Percentiles rank a stretch among this genome's conserved stretches.
Evolutionary conservation across 2,888 invertebrate species (phyloP).

Genomic region (Plutella xylostella): DNA sequence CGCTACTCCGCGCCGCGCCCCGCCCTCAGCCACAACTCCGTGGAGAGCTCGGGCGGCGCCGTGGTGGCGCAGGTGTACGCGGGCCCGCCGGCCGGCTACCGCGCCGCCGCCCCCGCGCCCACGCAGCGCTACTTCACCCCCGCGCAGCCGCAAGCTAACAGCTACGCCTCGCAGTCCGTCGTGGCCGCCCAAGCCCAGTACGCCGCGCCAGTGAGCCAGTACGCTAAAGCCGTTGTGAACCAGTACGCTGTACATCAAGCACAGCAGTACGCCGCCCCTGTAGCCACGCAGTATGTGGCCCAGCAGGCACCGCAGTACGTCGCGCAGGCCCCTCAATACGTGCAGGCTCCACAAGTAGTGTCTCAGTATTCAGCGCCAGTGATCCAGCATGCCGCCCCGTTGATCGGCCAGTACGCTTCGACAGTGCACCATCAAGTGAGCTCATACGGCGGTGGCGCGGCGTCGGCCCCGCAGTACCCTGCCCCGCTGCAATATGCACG

Average conservation of each 20-base stretch:
- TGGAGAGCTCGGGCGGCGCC: no score
- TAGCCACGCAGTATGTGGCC: slow-evolving; percentile 14
- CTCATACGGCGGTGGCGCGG: no score
- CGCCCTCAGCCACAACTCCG: no score
- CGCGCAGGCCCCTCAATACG: slow-evolving; percentile 5
- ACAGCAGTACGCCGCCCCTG: slow-evolving; percentile 22
- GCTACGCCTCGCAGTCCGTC: background rate
- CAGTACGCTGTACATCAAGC: slow-evolving; percentile 16
- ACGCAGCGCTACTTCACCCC: slow-evolving; percentile 28
- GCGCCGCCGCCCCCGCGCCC: slow-evolving; percentile 39
- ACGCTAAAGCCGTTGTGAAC: background rate
- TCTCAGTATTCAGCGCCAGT: slow-evolving; percentile 13
- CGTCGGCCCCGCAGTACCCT: slow-evolving; percentile 13
- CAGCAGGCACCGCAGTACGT: slow-evolving; percentile 14
- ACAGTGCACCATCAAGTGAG: background rate
- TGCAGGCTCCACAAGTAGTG: slow-evolving; percentile 24
- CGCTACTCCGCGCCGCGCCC: slow-evolving; percentile 39
- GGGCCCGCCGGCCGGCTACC: slow-evolving; percentile 44
- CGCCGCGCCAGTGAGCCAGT: slow-evolving; percentile 27
- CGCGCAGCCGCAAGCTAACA: background rate
- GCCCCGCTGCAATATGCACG: slow-evolving; percentile 17
- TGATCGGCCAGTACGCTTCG: slow-evolving; percentile 13
- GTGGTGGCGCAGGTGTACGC: slow-evolving; percentile 59
- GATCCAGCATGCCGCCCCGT: slow-evolving; percentile 18
- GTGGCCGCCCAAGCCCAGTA: slow-evolving; percentile 17